Conservation (phyloP, 2,113 vertebrate genomes). For the Turdus rufiventris region DNA sequence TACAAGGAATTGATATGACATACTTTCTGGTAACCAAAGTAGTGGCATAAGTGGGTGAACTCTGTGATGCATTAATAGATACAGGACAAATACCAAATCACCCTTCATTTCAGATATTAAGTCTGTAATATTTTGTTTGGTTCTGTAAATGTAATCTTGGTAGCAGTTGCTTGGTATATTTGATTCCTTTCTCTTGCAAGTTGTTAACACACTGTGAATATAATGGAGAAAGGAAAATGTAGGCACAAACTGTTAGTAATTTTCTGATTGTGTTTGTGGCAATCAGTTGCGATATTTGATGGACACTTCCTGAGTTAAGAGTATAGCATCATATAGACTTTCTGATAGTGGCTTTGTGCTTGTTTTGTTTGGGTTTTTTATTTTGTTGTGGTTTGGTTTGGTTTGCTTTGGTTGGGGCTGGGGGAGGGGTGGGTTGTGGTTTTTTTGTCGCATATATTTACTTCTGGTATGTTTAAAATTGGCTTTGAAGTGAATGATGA, state of each 20-base stretch:
- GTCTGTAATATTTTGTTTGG: slow-evolving; percentile 21
- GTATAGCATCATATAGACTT: not conserved
- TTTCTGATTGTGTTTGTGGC: not conserved
- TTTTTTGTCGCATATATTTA: not conserved
- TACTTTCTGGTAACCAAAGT: not conserved
- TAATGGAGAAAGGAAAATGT: slow-evolving; percentile 3
- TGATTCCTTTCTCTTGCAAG: slow-evolving; percentile 13
- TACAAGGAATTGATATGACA: not conserved
- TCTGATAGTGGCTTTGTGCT: not conserved
- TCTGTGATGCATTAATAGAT: not conserved
- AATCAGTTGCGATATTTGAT: not conserved
- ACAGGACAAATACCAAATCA: not conserved
- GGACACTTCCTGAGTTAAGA: not conserved
- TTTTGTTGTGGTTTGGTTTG: not conserved
- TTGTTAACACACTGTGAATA: not conserved
- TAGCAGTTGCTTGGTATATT: not conserved
- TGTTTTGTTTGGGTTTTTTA: not conserved
- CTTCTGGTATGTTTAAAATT: not conserved
- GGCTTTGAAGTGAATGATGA: slow-evolving; percentile 23
- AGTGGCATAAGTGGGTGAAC: not conserved
- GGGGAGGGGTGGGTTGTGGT: fast-evolving
- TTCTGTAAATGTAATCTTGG: not conserved
- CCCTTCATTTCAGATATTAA: not conserved
- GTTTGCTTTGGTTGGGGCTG: not conserved
- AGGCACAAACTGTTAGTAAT: not conserved